Evolutionary conservation across 1,140 invertebrate species (phyloP).

Genomic region (Stegodyphus dumicola): DNA sequence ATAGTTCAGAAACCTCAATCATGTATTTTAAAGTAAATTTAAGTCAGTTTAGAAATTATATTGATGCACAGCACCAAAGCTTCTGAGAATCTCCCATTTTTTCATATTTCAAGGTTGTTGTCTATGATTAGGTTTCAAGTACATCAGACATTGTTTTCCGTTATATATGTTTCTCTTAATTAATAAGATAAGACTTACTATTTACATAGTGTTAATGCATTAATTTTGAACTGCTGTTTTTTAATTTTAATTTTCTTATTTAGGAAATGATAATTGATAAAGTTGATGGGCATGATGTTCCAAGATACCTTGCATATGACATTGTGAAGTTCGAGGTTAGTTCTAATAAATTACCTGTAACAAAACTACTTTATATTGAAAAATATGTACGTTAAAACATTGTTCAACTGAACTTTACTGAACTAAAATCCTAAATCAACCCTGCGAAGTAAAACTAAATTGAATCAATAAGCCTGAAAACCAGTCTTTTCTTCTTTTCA

Average conservation of each 20-base stretch:
- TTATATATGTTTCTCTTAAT: conserved; percentile 51
- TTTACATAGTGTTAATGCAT: background rate
- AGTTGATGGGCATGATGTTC: conserved; percentile 77
- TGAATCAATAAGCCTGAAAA: no score
- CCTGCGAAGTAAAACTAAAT: no score
- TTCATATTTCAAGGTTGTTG: no score
- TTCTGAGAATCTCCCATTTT: no score
- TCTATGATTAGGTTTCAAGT: background rate
- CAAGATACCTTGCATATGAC: conserved; percentile 96
- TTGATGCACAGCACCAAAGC: no score
- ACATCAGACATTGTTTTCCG: conserved; percentile 10
- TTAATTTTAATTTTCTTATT: background rate
- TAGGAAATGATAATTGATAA: conserved; percentile 94
- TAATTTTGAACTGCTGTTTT: background rate
- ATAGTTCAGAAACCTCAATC: no score
- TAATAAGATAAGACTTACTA: background rate
- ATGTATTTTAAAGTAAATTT: no score
- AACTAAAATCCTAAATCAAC: background rate
- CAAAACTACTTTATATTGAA: background rate
- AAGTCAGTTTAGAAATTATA: no score
- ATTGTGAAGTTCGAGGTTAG: conserved; percentile 83
- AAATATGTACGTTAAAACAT: background rate
- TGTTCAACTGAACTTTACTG: background rate
- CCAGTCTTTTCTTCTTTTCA: no score
- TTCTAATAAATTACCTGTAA: background rate